A percentile compares a stretch with the other conserved stretches of the same genome.
These are phyloP conservation scores for Caenorhabditis virilis DNA, from an alignment of 2,888 invertebrate species.

Conservation along the genomic window DNA sequence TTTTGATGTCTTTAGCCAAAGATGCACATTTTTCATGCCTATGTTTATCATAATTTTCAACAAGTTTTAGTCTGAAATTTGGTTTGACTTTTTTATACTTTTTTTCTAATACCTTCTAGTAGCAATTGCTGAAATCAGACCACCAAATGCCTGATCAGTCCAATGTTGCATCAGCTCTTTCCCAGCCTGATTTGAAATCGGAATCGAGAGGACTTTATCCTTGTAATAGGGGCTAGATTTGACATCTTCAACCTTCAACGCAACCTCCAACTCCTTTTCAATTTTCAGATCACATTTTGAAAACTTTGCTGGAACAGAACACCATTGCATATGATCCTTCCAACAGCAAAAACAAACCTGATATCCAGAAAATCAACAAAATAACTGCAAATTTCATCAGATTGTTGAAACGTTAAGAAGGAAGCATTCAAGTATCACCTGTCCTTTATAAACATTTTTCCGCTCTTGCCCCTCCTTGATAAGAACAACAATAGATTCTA, in stretches of 20 bases:
- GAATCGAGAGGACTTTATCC: slow-evolving; percentile 28
- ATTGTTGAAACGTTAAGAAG: neutral
- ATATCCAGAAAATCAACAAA: neutral
- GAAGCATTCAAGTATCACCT: too few species aligned
- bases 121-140: slow-evolving; percentile 35
- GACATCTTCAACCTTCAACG: slow-evolving; percentile 19
- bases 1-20: slow-evolving; percentile 32
- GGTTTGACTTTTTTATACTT: neutral
- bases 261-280: slow-evolving; percentile 24
- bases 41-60: slow-evolving; percentile 26
- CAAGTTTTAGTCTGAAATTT: slow-evolving; percentile 20
- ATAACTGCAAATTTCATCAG: neutral
- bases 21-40: slow-evolving; percentile 38
- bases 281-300: slow-evolving; percentile 10
- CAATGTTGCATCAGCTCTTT: slow-evolving; percentile 39
- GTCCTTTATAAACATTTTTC: too few species aligned
- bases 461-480: too few species aligned
- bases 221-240: slow-evolving; percentile 27
- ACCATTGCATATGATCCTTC: neutral
- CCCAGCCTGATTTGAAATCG: slow-evolving; percentile 29
- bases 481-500: too few species aligned
- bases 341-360: neutral
- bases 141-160: slow-evolving; percentile 40
- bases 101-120: slow-evolving; percentile 20
- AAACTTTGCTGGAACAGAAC: neutral